Evolutionary conservation across 2,888 invertebrate genomes (phyloP).

Genomic region (Apamea monoglypha): DNA sequence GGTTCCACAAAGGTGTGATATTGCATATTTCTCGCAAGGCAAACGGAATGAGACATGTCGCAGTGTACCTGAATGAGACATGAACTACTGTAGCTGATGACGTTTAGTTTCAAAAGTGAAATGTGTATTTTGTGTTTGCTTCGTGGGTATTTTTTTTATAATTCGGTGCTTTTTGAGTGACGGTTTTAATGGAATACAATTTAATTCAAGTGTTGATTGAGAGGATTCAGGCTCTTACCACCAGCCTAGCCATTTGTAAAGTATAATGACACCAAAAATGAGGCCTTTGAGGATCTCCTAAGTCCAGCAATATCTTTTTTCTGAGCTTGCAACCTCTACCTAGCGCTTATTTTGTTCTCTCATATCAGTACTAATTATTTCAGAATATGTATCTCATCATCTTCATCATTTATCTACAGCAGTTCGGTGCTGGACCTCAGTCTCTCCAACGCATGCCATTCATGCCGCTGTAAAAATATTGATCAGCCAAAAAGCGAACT

Average conservation of each 20-base stretch:
- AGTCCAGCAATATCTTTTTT: background rate
- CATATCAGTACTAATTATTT: background rate
- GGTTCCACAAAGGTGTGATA: conserved; percentile 6
- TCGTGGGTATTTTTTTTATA: background rate
- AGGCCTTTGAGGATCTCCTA: background rate
- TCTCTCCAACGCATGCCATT: background rate
- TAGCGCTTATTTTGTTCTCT: background rate
- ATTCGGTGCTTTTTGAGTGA: background rate
- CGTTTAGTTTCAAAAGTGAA: conserved; percentile 12
- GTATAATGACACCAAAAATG: background rate
- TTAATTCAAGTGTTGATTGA: background rate
- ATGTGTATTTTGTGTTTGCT: conserved; percentile 9
- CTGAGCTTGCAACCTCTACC: background rate
- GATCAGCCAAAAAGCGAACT: background rate
- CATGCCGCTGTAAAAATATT: background rate
- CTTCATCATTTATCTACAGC: background rate
- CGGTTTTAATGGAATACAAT: background rate
- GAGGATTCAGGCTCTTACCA: background rate
- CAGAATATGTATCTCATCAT: background rate
- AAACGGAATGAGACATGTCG: conserved; percentile 21
- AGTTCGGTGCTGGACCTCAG: background rate
- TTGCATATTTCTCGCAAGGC: conserved; percentile 48
- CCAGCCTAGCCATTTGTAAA: background rate
- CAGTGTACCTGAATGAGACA: background rate
- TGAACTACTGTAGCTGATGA: background rate